A percentile compares a stretch with the other conserved stretches of the same genome.
Conservation (phyloP, 2,888 invertebrate species). For the Ichneumoninae sp. region DNA sequence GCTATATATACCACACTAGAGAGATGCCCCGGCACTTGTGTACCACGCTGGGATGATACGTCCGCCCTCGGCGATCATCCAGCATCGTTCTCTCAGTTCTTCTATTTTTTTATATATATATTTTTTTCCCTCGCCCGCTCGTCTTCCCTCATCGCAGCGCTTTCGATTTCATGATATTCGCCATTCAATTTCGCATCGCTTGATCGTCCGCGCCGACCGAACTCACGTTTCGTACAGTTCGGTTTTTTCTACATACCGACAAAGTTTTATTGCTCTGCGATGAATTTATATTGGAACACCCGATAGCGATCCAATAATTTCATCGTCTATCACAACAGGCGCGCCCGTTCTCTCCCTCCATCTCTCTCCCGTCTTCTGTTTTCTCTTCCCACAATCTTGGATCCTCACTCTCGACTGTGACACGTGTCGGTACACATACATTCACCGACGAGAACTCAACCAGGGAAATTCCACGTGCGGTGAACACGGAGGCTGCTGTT, state of each 20-base stretch:
- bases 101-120: slow-evolving; percentile 7
- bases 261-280: neutral
- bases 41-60: slow-evolving; percentile 63
- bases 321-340: slow-evolving; percentile 13
- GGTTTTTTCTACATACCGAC: neutral
- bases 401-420: slow-evolving; percentile 38
- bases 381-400: slow-evolving; percentile 47
- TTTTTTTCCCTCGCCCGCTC: slow-evolving; percentile 53
- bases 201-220: neutral
- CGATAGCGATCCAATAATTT: slow-evolving; percentile 6
- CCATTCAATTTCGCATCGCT: slow-evolving; percentile 38
- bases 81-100: slow-evolving; percentile 58
- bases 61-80: slow-evolving; percentile 68
- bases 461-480: slow-evolving; percentile 31
- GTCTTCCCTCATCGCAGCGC: slow-evolving; percentile 40
- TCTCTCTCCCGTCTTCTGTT: slow-evolving; percentile 5
- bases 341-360: neutral
- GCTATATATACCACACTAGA: slow-evolving; percentile 35
- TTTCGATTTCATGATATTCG: slow-evolving; percentile 53
- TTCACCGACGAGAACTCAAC: slow-evolving; percentile 11
- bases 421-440: slow-evolving; percentile 32
- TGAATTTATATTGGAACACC: neutral
- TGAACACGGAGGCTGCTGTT: slow-evolving; percentile 14
- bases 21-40: slow-evolving; percentile 61
- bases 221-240: neutral